Percentiles rank a stretch among this genome's conserved stretches.
Conservation (phyloP, 1,140 invertebrate genomes). For the Bemisia tabaci region DNA sequence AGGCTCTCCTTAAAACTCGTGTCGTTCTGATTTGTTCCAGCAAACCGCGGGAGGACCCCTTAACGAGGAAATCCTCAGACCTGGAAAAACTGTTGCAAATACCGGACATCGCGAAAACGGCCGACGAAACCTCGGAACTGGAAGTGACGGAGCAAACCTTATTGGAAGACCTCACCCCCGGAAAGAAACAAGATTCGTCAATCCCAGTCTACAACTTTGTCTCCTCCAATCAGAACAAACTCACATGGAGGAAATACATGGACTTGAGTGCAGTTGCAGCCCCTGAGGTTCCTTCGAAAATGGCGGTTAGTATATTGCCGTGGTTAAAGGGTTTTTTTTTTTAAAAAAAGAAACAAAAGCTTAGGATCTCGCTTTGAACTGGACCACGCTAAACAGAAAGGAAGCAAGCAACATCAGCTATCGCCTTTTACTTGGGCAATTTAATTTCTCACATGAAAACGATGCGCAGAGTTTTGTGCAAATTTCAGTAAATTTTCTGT, state of each 20-base stretch:
- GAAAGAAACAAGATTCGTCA: neutral
- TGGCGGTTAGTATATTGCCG: constrained; percentile 28
- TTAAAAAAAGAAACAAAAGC: too few relatives aligned
- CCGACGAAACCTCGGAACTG: neutral
- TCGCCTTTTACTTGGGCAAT: too few relatives aligned
- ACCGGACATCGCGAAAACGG: neutral
- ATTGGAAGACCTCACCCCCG: neutral
- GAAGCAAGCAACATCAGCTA: too few relatives aligned
- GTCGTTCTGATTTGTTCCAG: too few relatives aligned
- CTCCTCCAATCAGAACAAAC: constrained; percentile 46
- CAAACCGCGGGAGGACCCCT: too few relatives aligned
- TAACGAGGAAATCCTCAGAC: too few relatives aligned
- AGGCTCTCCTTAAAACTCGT: too few relatives aligned
- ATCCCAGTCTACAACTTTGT: constrained; percentile 27
- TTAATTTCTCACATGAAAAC: too few relatives aligned
- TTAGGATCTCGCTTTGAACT: too few relatives aligned
- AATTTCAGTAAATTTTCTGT: too few relatives aligned
- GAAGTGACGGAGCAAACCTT: neutral
- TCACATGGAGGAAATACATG: constrained; percentile 48
- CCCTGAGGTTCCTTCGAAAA: constrained; percentile 27
- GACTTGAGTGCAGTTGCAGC: constrained; percentile 27
- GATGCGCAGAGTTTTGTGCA: too few relatives aligned
- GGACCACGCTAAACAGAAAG: too few relatives aligned
- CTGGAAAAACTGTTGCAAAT: neutral
- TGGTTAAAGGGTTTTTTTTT: constrained; percentile 18